phyloP scores from a whole-genome alignment of 2,113 vertebrate species.

The Eublepharis macularius region DNA sequence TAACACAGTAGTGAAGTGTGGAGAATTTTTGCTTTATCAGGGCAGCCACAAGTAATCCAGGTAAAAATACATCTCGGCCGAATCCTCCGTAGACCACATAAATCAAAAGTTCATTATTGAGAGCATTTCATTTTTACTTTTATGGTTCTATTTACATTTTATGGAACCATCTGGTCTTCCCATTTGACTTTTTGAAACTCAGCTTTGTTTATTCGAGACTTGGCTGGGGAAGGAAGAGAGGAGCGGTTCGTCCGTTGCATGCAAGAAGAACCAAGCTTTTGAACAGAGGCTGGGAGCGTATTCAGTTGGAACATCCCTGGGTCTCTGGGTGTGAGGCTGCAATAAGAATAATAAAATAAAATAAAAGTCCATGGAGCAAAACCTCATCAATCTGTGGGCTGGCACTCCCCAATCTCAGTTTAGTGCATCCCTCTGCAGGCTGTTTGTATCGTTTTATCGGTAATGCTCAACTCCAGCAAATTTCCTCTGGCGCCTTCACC shows the following conservation, averaged over 20 bases:
- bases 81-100: slow-evolving; percentile 47
- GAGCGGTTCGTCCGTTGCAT: background rate
- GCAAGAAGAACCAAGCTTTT: slow-evolving; percentile 10
- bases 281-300: background rate
- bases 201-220: slow-evolving; percentile 49
- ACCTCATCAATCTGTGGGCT: background rate
- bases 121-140: slow-evolving; percentile 61
- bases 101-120: slow-evolving; percentile 65
- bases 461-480: background rate
- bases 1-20: background rate
- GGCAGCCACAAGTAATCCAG: slow-evolving; percentile 2
- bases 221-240: slow-evolving; percentile 31
- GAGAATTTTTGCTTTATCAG: slow-evolving; percentile 16
- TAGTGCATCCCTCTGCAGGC: slow-evolving; percentile 20
- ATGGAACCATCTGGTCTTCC: slow-evolving; percentile 71
- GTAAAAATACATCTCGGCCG: background rate
- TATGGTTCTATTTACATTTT: slow-evolving; percentile 71
- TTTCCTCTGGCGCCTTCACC: slow-evolving; percentile 19
- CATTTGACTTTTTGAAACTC: slow-evolving; percentile 63
- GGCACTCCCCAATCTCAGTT: background rate
- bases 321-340: background rate
- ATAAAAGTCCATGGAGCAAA: background rate
- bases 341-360: background rate
- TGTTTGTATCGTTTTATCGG: background rate
- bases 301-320: background rate